phyloP scores from a whole-genome alignment of 2,888 invertebrate species.

The Leptothorax acervorum region DNA sequence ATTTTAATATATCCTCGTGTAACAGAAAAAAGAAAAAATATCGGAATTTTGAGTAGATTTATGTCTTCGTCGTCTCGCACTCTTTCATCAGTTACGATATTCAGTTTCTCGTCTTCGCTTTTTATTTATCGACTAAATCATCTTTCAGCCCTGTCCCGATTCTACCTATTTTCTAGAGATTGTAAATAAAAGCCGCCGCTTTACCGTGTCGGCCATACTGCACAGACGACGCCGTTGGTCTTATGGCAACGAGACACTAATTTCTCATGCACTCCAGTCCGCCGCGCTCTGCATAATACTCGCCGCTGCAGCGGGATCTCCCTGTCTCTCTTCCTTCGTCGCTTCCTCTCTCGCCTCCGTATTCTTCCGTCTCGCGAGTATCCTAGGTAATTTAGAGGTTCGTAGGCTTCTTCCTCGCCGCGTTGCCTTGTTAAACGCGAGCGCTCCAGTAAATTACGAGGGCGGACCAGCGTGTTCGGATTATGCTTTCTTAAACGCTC shows the following conservation, averaged over 20 bases:
- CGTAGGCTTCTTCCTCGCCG: constrained; percentile 52
- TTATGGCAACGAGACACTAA: constrained; percentile 65
- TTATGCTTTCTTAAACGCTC: constrained; percentile 54
- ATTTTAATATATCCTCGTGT: neutral
- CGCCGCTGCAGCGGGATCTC: constrained; percentile 33
- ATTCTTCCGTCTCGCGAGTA: constrained; percentile 52
- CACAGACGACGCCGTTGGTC: constrained; percentile 59
- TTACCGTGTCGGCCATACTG: constrained; percentile 39
- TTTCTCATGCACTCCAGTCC: constrained; percentile 57
- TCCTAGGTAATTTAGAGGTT: constrained; percentile 53
- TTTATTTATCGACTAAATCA: constrained; percentile 22
- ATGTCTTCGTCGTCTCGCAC: neutral
- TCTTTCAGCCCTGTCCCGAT: constrained; percentile 16
- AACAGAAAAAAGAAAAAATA: neutral
- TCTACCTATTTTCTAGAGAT: constrained; percentile 54
- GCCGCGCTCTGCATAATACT: constrained; percentile 46
- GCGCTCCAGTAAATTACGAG: constrained; percentile 53
- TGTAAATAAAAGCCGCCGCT: constrained; percentile 58
- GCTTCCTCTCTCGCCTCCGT: constrained; percentile 26
- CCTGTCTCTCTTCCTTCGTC: constrained; percentile 21
- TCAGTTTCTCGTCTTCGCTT: neutral
- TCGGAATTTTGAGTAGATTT: neutral
- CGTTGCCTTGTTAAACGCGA: constrained; percentile 49
- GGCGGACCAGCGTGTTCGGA: constrained; percentile 37
- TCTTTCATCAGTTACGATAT: constrained; percentile 4